A percentile compares a stretch with the other conserved stretches of the same genome.
phyloP scores from a whole-genome alignment of 2,113 vertebrate genomes.

The Saccopteryx bilineata region DNA sequence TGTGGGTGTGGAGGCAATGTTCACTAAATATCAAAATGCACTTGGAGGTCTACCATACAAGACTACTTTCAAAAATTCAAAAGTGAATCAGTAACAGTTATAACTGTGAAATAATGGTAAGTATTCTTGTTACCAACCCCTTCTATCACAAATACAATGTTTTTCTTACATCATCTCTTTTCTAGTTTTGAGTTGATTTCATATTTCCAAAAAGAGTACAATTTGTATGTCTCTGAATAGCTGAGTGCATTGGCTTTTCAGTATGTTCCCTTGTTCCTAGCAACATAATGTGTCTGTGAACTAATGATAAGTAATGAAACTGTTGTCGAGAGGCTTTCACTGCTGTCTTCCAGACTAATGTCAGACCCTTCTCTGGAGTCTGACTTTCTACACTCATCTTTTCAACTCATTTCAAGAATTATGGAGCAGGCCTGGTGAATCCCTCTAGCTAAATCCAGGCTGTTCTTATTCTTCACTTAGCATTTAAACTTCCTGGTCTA shows the following conservation, averaged over 20 bases:
- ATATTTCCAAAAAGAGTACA: slow-evolving; percentile 25
- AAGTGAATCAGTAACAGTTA: background rate
- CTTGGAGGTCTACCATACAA: background rate
- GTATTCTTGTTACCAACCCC: background rate
- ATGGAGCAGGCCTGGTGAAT: background rate
- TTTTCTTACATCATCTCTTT: background rate
- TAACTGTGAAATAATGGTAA: background rate
- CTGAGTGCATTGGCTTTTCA: background rate
- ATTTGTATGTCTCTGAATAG: background rate
- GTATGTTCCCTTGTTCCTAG: background rate
- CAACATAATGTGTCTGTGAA: background rate
- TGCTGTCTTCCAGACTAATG: background rate
- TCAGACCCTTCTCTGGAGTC: background rate
- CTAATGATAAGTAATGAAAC: background rate
- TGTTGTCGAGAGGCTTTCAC: background rate
- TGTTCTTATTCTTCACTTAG: background rate
- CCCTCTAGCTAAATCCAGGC: background rate
- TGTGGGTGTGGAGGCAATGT: background rate
- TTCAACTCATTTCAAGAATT: background rate
- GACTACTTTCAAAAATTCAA: background rate
- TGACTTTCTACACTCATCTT: background rate
- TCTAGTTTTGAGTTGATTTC: background rate
- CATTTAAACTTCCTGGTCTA: background rate
- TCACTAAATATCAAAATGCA: background rate
- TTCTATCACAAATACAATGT: background rate